A percentile compares a stretch with the other conserved stretches of the same genome.
Conservation (phyloP, 2,113 vertebrate genomes). For the Corythornis cristatus region DNA sequence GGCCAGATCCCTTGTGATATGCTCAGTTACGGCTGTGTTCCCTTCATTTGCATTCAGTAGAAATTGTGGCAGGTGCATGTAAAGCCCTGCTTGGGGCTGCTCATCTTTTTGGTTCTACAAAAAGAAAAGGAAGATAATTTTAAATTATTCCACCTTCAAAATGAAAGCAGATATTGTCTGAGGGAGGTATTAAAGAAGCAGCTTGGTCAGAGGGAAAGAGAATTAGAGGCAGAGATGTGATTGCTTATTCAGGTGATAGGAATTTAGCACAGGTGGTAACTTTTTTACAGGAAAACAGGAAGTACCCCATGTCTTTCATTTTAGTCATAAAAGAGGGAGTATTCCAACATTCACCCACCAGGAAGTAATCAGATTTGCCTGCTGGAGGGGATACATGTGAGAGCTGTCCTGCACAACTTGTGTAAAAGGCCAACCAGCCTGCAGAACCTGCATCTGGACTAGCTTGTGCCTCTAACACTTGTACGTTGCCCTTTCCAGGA, state of each 20-base stretch:
- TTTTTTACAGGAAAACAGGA: background rate
- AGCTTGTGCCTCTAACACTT: background rate
- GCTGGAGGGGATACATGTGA: background rate
- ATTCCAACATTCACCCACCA: background rate
- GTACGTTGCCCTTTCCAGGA: constrained; percentile 62
- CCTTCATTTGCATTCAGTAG: background rate
- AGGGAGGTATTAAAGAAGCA: background rate
- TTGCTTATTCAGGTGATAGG: background rate
- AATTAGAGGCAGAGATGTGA: background rate
- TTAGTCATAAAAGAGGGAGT: background rate
- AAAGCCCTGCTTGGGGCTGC: background rate
- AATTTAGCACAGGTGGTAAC: background rate
- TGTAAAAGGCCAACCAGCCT: background rate
- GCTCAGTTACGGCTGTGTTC: background rate
- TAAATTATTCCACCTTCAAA: background rate
- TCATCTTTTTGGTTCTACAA: background rate
- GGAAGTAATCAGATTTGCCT: background rate
- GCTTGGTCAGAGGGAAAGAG: background rate
- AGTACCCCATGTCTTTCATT: background rate
- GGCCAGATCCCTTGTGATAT: background rate
- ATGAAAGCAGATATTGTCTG: background rate
- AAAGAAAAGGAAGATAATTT: background rate
- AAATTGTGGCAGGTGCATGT: background rate
- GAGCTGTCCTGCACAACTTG: background rate
- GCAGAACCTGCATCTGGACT: background rate